Base-by-base conservation (phyloP, 2,113 vertebrate genomes). In the Grammomys surdaster region DNA sequence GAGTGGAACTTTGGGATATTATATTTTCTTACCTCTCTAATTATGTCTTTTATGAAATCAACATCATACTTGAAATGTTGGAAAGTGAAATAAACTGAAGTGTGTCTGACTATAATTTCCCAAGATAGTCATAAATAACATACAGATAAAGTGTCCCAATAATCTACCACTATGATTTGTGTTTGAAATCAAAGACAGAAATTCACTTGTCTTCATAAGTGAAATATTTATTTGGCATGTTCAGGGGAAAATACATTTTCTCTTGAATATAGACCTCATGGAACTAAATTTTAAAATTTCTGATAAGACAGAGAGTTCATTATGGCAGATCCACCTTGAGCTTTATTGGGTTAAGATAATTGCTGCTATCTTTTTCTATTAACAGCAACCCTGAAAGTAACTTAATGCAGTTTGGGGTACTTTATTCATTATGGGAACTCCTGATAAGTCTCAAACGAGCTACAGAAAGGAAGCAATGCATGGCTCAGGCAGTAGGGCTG, bases 401-500 rank as follows among this genome's bases (percentile, higher is more conserved):
- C 96, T 96, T 97, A 97, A 4, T 96, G 91, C 85, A 92, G 96
- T 98, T 97, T 94, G 93, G 96, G 95, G 90, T 95, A 97, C 94
- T 97, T 97, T 95, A 67, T 88, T 94, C 95, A 98, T 97, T 60
- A 97, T 94, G 94, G 93, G 97, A 97, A 95, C 96, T 98, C 95
- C 90, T 96, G 97, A 95, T 96, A 98, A 97, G 96, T 97, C 97
- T 96, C 94, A 95, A 33, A 95, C 54, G 97, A 97, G 94, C 97
- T 97, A 93, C 81, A 87, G 97, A 92, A 90, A 95, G 94, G 95
- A 97, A 98, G 96, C 91, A 96, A 36, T 89, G 96, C 84, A 93
- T 95, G 96, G 97, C 97, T 98, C 93, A 95, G 95, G 96, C 96
- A 97, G 96, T 97, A 97, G 97, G 96, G 92, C 92, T 89, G 17